Base-by-base conservation (phyloP, 2,797 vertebrate genomes). In the Mormyrus proboscirostris region DNA sequence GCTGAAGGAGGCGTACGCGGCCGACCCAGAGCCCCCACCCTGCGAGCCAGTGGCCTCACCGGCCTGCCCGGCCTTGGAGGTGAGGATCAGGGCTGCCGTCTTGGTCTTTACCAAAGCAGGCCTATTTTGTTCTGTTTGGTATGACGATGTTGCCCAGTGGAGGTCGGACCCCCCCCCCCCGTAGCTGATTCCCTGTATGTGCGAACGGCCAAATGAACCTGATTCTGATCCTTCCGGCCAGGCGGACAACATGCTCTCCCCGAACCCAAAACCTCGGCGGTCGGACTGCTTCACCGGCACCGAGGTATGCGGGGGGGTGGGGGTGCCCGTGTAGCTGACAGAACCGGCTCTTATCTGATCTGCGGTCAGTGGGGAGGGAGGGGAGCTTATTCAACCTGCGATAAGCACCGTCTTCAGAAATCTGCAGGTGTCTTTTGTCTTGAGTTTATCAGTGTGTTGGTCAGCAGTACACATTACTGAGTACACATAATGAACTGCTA, bases 31-130 rank as follows among this genome's bases (percentile, higher is more conserved):
- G 1, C 92, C 38, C 33, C 16, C 38, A 1, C 12, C 38, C 33
- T 0, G n/a, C 22, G 59, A 92, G 87, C 93, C 88, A 4, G 97
- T 98, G 93, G n/a, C 95, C 93, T 62, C 1, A 29, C 10, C 90
- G 85, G 44, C 14, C 41, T 19, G 12, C 25, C 1, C 6, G 3
- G 4, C 22, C 10, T 25, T 29, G 6, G 16, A 47, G 53, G 86
- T 87, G 86, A 59, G 86, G 41, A n/a, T 84, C 57, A n/a, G 6
- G 9, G 38, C 19, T 55, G 10, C 49, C 1, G 4, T 2, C n/a
- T 22, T 62, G 0, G 8, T 8, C 10, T n/a, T 65, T 91, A 10
- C 86, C 73, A 47, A 47, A 47, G 0, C 10, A n/a, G 4, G 2
- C 0, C 69, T 22, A 0, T 65, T 65, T 65, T 65, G 10, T 29